These are phyloP conservation scores for Origma solitaria DNA, from an alignment of 2,113 vertebrate species.

Conservation along the genomic window DNA sequence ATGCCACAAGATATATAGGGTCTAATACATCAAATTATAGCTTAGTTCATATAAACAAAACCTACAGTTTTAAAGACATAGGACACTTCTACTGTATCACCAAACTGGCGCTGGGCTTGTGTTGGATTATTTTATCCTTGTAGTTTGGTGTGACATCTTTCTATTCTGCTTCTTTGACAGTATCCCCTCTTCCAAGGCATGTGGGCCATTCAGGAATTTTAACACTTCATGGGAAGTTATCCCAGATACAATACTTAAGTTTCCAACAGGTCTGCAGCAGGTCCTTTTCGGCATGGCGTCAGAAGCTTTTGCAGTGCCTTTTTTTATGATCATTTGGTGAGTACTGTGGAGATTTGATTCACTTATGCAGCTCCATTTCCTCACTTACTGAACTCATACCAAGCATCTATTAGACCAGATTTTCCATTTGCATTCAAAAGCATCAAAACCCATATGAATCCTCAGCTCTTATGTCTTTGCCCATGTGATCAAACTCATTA, in stretches of 20 bases:
- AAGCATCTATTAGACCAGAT: not conserved
- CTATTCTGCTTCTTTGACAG: slow-evolving; percentile 60
- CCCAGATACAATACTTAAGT: slow-evolving; percentile 59
- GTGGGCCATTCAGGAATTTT: slow-evolving; percentile 87
- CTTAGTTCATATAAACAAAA: not conserved
- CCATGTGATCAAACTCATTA: not conserved
- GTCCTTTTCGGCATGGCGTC: slow-evolving; percentile 78
- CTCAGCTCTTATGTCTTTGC: not conserved
- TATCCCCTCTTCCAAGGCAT: slow-evolving; percentile 85
- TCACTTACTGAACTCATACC: not conserved
- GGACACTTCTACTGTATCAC: fast-evolving
- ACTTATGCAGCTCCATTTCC: not conserved
- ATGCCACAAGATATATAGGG: not conserved
- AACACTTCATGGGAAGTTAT: slow-evolving; percentile 84
- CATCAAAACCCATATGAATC: not conserved
- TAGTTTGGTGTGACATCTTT: not conserved
- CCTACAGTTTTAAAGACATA: not conserved
- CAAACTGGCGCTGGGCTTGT: not conserved
- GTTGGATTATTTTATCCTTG: not conserved
- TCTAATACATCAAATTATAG: not conserved
- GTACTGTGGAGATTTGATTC: slow-evolving; percentile 7
- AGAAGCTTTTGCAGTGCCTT: slow-evolving; percentile 88
- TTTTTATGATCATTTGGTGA: slow-evolving; percentile 90
- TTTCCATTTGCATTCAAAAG: not conserved
- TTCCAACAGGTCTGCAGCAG: slow-evolving; percentile 62